A percentile compares a stretch with the other conserved stretches of the same genome.
Conservation (phyloP, 2,797 vertebrate species). For the Salarias fasciatus region DNA sequence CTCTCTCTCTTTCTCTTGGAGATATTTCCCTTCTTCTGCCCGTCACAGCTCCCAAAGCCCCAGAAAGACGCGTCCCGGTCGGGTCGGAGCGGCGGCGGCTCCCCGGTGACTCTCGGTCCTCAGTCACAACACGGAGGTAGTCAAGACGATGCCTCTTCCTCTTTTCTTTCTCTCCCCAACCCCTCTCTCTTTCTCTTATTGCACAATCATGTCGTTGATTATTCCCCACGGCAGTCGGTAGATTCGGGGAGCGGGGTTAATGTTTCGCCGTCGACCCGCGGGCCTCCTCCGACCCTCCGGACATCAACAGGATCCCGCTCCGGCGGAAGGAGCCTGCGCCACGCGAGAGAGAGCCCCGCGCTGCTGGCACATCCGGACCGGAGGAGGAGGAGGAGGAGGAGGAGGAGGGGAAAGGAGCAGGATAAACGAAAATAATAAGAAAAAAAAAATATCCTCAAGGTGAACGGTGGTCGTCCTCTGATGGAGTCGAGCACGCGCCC, state of each 20-base stretch:
- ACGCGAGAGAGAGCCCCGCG: conserved; percentile 68
- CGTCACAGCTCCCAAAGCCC: conserved; percentile 2
- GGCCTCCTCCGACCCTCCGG: conserved; percentile 68
- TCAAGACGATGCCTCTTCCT: conserved; percentile 46
- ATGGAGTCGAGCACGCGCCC: conserved; percentile 20
- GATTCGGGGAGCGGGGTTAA: neutral
- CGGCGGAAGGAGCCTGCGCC: conserved; percentile 75
- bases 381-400: too few relatives aligned
- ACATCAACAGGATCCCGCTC: conserved; percentile 64
- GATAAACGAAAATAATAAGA: conserved; percentile 2
- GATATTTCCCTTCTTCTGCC: conserved; percentile 21
- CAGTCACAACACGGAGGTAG: conserved; percentile 52
- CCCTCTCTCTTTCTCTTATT: conserved; percentile 27
- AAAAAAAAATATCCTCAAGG: conserved; percentile 51
- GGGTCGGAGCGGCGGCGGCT: conserved; percentile 23
- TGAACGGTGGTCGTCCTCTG: conserved; percentile 26
- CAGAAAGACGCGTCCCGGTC: conserved; percentile 21
- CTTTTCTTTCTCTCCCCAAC: neutral
- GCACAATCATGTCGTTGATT: conserved; percentile 63
- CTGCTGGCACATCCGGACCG: conserved; percentile 73
- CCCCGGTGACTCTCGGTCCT: conserved; percentile 24
- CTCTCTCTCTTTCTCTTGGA: conserved; percentile 16
- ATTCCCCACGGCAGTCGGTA: conserved; percentile 19
- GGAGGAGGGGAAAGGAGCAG: too few relatives aligned
- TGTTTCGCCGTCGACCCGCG: conserved; percentile 56